Base-by-base conservation (phyloP, 2,113 vertebrate species). In the Camelus bactrianus region DNA sequence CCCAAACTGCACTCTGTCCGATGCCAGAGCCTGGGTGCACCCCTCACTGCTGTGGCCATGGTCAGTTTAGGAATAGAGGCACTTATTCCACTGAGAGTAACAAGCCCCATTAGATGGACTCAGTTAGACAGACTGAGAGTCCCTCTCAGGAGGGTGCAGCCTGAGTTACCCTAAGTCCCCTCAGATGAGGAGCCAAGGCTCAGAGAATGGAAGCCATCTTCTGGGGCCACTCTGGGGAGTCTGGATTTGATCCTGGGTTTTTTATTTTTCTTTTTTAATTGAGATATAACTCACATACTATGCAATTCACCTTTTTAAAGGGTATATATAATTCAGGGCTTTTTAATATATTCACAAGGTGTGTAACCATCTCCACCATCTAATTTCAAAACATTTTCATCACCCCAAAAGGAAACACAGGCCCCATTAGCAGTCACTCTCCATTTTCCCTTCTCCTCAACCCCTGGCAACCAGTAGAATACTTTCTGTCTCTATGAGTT, bases 341-440 rank as follows among this genome's bases (percentile, higher is more conserved):
- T 90, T 83, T 28, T 42, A 87, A 42, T 42, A 30, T 24, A 48
- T 35, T 81, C 54, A 67, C 69, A 80, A 77, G 30, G 35, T 46
- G 1, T 82, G 2, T 73, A 42, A 67, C 16, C 16, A 52, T 60
- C 50, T 56, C 60, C 1, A 3, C 52, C 24, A 26, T 60, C 35
- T 77, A 79, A 88, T 94, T 72, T 52, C 6, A 64, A 80, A 73
- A 86, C 16, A 46, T 52, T 92, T 92, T 91, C 24, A 62, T 56
- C 22, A 52, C 16, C 52, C 24, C 48, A 22, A n/a, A 50, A 80
- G 65, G 75, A 84, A 94, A 52, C 60, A 1, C 11, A 26, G 1
- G 11, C 7, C 14, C 30, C 46, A 35, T 3, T 9, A 67, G 50
- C 24, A 24, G 26, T 67, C 17, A 58, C 2, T 73, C 42, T 13